Evolutionary conservation across 2,797 vertebrate species (phyloP), one percentile per base, ranked within the genome.

Genomic region (Danio tinwini): DNA sequence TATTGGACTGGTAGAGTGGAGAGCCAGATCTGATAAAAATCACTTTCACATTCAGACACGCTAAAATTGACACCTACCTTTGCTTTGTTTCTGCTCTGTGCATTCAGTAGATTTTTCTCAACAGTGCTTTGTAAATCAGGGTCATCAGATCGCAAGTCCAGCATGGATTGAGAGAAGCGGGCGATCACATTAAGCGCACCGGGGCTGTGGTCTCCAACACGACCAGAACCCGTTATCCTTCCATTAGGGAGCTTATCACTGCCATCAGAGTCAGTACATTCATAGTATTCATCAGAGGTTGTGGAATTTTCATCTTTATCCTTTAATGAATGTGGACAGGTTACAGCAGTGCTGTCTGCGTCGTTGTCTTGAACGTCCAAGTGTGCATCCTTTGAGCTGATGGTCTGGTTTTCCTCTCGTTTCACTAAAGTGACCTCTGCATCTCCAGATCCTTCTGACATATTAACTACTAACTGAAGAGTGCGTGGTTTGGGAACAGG

Each of bases 401-500:
- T 37, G 6, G 21, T 14, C 45, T 86, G 78, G 67, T 84, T 87
- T 47, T 76, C 68, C 8, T 52, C 74, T 68, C 88, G 90, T 83
- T 86, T 90, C 2, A 93, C 74, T 58, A 94, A 65, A 16, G 83
- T 90, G 82, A 94, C 82, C 74, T 90, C 89, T 3, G 85, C 47
- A 52, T 74, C 50, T 88, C 85, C 82, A 19, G 88, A 84, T 7
- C 80, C 71, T 2, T 75, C 29, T 8, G n/a, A 0, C 0, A 80
- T 16, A 9, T 89, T 91, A 64, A 94, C 87, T 64, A 94, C 85
- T 64, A 95, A 77, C 75, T 93, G 90, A 55, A 96, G 80, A 0
- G 96, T 97, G 84, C 97, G 95, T 17, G 94, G 97, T 87, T 98
- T 98, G 21, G 97, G 96, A 53, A 96, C 72, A 0, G 96, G 97